Evolutionary conservation across 2,888 invertebrate species (phyloP), one percentile per base, ranked within the genome.

Genomic region (Celastrina argiolus): DNA sequence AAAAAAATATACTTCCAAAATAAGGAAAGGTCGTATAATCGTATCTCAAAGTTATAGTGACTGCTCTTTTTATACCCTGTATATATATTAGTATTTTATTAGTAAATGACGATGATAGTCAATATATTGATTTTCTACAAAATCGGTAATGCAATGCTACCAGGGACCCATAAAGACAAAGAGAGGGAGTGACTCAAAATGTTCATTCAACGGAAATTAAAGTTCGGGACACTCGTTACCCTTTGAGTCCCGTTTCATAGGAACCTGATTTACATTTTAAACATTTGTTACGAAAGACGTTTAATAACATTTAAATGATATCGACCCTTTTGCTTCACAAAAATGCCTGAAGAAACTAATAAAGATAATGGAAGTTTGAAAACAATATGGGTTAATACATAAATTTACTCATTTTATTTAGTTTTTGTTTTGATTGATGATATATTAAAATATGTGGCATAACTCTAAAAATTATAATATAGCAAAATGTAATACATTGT

Each of bases 131-230:
- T 51, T 26, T 51, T 26, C 26, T 26, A 51, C 51, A 26, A 51
- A 51, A 51, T 51, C 22, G 64, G 67, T 69, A 71, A 69, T 56
- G 69, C 31, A n/a, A n/a, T 31, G 67, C 67, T 22, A 65, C 70
- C 34, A 31, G 61, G 69, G 64, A 64, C 64, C 63, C 67, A 80
- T 81, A 81, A 82, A 87, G 77, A 79, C 80, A 81, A 82, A 85
- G 83, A 83, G 83, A 80, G 81, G 63, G 74, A 74, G 78, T 75
- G 79, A 80, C 84, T 82, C 81, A 82, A 87, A 89, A 90, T 89
- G 87, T 82, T 88, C 88, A 90, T 90, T 85, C 79, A 79, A 87
- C 90, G 91, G 91, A 91, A 89, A 91, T 91, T 91, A 91, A 91
- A 88, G 84, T 86, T 87, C 85, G 88, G 81, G 81, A 83, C 79